A percentile compares a stretch with the other conserved stretches of the same genome.
Conservation (phyloP, 64 coral and sea anemone species). For the Pocillopora damicornis region DNA sequence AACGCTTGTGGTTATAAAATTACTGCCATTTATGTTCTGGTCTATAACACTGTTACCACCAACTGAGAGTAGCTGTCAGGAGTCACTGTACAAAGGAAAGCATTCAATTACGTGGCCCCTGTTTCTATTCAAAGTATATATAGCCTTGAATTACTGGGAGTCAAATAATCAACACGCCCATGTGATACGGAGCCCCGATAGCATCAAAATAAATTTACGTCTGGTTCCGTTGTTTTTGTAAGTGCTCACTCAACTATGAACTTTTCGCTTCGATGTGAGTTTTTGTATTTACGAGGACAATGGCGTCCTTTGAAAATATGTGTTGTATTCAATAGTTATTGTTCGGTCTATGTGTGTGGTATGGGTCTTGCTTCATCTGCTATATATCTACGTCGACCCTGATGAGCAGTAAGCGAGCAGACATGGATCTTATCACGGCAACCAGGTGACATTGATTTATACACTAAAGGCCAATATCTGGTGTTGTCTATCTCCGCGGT, state of each 20-base stretch:
- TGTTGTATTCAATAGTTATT: slow-evolving; percentile 14
- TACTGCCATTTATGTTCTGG: slow-evolving; percentile 33
- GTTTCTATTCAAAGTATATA: slow-evolving; percentile 43
- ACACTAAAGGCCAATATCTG: slow-evolving; percentile 36
- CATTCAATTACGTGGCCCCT: slow-evolving; percentile 30
- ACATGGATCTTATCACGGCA: slow-evolving; percentile 29
- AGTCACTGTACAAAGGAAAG: slow-evolving; percentile 26
- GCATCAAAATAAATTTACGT: slow-evolving; percentile 39
- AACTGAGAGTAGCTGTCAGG: slow-evolving; percentile 40
- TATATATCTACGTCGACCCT: slow-evolving; percentile 38
- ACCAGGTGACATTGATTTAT: slow-evolving; percentile 37
- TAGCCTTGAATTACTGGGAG: slow-evolving; percentile 34
- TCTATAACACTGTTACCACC: slow-evolving; percentile 44
- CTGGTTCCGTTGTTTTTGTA: slow-evolving; percentile 7
- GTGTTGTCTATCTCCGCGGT: slow-evolving; percentile 16
- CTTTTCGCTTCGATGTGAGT: slow-evolving; percentile 12
- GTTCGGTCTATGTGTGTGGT: slow-evolving; percentile 39
- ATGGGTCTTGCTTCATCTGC: slow-evolving; percentile 22
- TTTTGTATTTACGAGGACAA: slow-evolving; percentile 27
- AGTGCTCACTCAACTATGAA: slow-evolving; percentile 26
- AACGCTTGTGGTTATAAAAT: slow-evolving; percentile 43
- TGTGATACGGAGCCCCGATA: slow-evolving; percentile 21
- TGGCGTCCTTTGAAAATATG: slow-evolving; percentile 8
- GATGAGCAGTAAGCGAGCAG: slow-evolving; percentile 32
- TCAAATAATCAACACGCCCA: slow-evolving; percentile 47